Base-by-base conservation (phyloP, 2,113 vertebrate species). In the Peromyscus leucopus region DNA sequence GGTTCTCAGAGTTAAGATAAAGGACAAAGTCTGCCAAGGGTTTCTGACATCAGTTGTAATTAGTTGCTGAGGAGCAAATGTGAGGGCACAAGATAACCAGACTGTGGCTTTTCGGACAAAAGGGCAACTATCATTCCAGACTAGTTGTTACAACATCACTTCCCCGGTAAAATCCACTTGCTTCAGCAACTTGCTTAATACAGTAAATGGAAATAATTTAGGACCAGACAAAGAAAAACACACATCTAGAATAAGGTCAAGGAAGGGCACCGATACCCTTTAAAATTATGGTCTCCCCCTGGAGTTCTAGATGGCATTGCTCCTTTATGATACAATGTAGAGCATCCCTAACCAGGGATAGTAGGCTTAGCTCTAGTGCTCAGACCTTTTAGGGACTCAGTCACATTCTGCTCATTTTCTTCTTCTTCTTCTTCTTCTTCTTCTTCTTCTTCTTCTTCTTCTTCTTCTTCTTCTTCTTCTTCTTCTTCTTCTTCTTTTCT, bases 381-480 rank as follows among this genome's bases (percentile, higher is more conserved):
- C 24, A 46, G 46, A 82, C 22, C 17, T 83, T 48, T 65, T 72
- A 24, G n/a, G 59, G 13, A 24, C 33, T 83, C 28, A 89, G 2
- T 75, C 12, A 57, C 3, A 17, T 31, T 46, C 4, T 82, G 1
- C 28, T 48, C 16, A 48, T 1, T 4, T 82, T 4, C 67, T 51
- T 9, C 7, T 57, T 28, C 42, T 31, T 72, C 88, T 59, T 89
- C 48, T 33, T 46, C 67, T 89, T 61, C 83, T 36, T 90, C 21
- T 21, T 31, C 0, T 0, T 17, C 1, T 1, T 48, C 42, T 4
- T 42, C 42, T 4, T 42, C 42, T 4, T 42, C 42, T 4, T 42
- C 42, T 42, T 4, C 42, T 42, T 4, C 42, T 42, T 4, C 42
- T 42, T 4, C 42, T 42, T 4, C 42, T 42, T 4, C 42, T 42